Evolutionary conservation across 2,888 invertebrate genomes (phyloP).

Genomic region (Drosophila mimica): DNA sequence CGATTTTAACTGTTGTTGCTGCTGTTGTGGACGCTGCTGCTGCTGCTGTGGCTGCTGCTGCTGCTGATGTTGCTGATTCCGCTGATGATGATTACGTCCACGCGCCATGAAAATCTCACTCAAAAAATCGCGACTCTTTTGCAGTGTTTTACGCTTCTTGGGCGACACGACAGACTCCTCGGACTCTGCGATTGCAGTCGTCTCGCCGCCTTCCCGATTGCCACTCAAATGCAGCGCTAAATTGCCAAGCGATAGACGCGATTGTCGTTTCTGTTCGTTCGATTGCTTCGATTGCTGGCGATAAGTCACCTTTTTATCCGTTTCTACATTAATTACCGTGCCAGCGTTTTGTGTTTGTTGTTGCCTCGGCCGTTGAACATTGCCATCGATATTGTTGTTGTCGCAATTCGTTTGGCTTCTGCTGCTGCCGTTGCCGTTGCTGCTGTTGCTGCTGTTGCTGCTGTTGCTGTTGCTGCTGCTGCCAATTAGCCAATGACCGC

Average conservation of each 20-base stretch:
- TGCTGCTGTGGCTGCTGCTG: conserved; percentile 75
- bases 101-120: conserved; percentile 85
- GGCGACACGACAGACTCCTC: conserved; percentile 14
- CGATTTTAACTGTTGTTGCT: conserved; percentile 42
- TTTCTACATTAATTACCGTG: conserved; percentile 62
- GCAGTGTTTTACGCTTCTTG: conserved; percentile 74
- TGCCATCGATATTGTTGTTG: conserved; percentile 54
- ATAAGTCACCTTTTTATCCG: conserved; percentile 42
- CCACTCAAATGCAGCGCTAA: conserved; percentile 53
- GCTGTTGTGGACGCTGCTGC: conserved; percentile 62
- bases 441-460: conserved; percentile 50
- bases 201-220: conserved; percentile 10
- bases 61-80: conserved; percentile 75
- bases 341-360: conserved; percentile 29
- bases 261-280: conserved; percentile 70
- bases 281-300: conserved; percentile 60
- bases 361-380: conserved; percentile 21
- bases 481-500: conserved; percentile 68
- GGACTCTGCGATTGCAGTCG: conserved; percentile 18
- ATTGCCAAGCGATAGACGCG: conserved; percentile 70
- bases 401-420: conserved; percentile 35
- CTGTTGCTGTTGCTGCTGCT: conserved; percentile 43
- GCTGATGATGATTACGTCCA: conserved; percentile 84
- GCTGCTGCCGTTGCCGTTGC: neutral
- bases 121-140: conserved; percentile 81